These are phyloP conservation scores for Charadrius vociferus DNA, from an alignment of 2,113 vertebrate genomes.

Conservation along the genomic window DNA sequence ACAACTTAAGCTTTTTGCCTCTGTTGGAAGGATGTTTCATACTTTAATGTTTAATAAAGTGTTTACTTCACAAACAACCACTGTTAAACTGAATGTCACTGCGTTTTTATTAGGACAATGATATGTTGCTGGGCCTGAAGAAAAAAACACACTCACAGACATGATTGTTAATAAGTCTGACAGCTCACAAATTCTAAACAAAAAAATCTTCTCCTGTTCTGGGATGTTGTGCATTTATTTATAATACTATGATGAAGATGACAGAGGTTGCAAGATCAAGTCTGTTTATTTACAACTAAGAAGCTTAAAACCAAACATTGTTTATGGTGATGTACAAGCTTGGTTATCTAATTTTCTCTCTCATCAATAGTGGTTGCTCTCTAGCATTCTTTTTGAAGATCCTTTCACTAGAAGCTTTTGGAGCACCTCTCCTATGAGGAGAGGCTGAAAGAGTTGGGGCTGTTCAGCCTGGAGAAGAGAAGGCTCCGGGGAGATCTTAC, in stretches of 20 bases:
- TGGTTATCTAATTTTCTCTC: neutral
- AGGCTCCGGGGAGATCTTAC: no score
- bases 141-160: fast-evolving
- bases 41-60: neutral
- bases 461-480: no score
- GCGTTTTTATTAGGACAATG: neutral
- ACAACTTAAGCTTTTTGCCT: neutral
- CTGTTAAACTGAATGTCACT: neutral
- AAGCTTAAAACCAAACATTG: neutral
- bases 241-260: neutral
- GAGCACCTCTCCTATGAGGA: no score
- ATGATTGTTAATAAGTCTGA: neutral
- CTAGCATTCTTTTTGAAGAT: neutral
- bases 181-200: neutral
- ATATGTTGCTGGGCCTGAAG: neutral
- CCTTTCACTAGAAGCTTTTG: neutral
- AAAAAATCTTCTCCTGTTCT: neutral
- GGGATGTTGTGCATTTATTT: neutral
- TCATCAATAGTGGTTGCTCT: neutral
- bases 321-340: neutral
- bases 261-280: neutral
- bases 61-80: neutral
- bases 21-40: neutral
- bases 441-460: no score
- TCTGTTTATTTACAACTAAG: neutral